Percentiles rank a stretch among this genome's conserved stretches.
These are phyloP conservation scores for Lepidocyrtinus sp. DNA, from an alignment of 2,888 invertebrate species.

Conservation along the genomic window DNA sequence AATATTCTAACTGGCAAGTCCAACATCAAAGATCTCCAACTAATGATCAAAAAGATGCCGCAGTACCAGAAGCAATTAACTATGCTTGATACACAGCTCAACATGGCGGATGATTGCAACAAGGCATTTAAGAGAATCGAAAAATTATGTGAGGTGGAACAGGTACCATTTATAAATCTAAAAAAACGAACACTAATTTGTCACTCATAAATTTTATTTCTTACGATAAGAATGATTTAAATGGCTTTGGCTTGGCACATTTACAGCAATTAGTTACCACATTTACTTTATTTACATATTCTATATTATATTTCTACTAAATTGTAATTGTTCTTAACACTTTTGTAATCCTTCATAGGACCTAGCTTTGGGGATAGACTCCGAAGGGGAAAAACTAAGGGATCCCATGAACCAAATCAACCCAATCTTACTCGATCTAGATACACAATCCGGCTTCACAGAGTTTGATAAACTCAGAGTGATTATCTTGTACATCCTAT, in stretches of 20 bases:
- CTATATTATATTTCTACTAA: not conserved
- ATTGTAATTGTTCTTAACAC: too few relatives aligned
- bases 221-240: not conserved
- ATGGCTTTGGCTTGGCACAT: too few relatives aligned
- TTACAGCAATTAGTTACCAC: too few relatives aligned
- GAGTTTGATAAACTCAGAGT: constrained; percentile 63
- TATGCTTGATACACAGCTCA: constrained; percentile 55
- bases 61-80: constrained; percentile 63
- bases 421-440: constrained; percentile 61
- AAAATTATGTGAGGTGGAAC: constrained; percentile 58
- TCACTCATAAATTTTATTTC: too few relatives aligned
- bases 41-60: constrained; percentile 63
- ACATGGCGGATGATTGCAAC: constrained; percentile 58
- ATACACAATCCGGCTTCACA: constrained; percentile 47
- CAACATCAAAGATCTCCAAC: constrained; percentile 48
- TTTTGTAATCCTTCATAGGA: too few relatives aligned
- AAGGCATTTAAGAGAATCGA: constrained; percentile 53
- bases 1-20: constrained; percentile 42
- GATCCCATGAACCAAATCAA: constrained; percentile 62
- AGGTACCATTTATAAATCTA: constrained; percentile 38
- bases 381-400: constrained; percentile 59
- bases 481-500: constrained; percentile 63
- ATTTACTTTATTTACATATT: not conserved
- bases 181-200: constrained; percentile 12
- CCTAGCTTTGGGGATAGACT: constrained; percentile 59